A percentile compares a stretch with the other conserved stretches of the same genome.
These are phyloP conservation scores for Halocynthia aurantium DNA, from an alignment of 23 tunicate genomes.

Conservation along the genomic window DNA sequence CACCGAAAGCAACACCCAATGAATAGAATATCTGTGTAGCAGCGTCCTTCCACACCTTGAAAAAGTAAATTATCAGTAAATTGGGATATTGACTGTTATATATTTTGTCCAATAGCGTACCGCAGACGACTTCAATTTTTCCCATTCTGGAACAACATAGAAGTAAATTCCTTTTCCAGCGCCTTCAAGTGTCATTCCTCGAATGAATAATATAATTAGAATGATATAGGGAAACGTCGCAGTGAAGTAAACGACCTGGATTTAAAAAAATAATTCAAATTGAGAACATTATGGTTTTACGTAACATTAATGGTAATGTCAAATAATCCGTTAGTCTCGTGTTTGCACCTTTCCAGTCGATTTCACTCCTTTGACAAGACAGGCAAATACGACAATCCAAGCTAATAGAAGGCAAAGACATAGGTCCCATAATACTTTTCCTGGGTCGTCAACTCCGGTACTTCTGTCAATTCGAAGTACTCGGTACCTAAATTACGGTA, in stretches of 20 bases:
- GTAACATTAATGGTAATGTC: not conserved
- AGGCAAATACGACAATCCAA: slow-evolving; percentile 77
- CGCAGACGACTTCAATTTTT: slow-evolving; percentile 31
- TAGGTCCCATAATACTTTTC: slow-evolving; percentile 81
- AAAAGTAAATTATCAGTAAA: not conserved
- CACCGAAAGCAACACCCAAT: slow-evolving; percentile 84
- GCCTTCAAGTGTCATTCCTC: slow-evolving; percentile 74
- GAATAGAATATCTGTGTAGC: slow-evolving; percentile 98
- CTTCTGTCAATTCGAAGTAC: slow-evolving; percentile 74
- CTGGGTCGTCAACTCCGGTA: slow-evolving; percentile 78
- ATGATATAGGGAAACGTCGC: slow-evolving; percentile 87
- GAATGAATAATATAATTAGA: slow-evolving; percentile 63
- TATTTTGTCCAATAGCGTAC: slow-evolving; percentile 20
- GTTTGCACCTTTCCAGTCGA: slow-evolving; percentile 76
- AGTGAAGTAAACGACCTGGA: slow-evolving; percentile 90
- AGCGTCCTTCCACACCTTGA: slow-evolving; percentile 93
- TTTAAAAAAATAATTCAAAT: not conserved
- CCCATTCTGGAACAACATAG: slow-evolving; percentile 76
- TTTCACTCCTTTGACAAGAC: slow-evolving; percentile 88
- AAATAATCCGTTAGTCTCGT: not conserved
- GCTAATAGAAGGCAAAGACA: slow-evolving; percentile 74
- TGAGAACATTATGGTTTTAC: not conserved
- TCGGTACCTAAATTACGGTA: slow-evolving; percentile 38
- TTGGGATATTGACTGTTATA: not conserved
- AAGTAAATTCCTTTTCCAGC: slow-evolving; percentile 73